Percentiles rank a stretch among this genome's conserved stretches.
Conservation (phyloP, 2,888 invertebrate species). For the Drosophila austrosaltans region DNA sequence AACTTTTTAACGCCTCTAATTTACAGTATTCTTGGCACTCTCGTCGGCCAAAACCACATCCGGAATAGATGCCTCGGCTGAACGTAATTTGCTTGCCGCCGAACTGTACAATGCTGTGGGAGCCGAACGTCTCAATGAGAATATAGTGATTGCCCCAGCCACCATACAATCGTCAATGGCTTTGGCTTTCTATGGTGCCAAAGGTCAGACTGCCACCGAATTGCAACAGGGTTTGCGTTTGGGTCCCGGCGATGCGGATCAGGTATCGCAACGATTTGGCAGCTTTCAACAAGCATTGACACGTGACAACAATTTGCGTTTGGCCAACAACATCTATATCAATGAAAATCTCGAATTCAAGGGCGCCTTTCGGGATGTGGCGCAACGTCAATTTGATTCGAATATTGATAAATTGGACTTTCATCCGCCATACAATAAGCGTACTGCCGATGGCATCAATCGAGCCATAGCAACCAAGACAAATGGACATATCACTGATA, state of each 20-base stretch:
- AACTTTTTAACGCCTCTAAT: slow-evolving; percentile 12
- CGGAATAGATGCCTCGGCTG: slow-evolving; percentile 47
- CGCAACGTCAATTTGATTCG: slow-evolving; percentile 87
- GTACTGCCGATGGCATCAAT: slow-evolving; percentile 88
- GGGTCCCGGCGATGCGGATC: slow-evolving; percentile 69
- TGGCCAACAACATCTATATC: slow-evolving; percentile 90
- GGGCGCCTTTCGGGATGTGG: slow-evolving; percentile 85
- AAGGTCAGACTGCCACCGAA: slow-evolving; percentile 86
- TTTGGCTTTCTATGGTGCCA: slow-evolving; percentile 89
- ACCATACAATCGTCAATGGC: slow-evolving; percentile 89
- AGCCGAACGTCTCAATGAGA: slow-evolving; percentile 85
- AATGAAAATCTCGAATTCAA: slow-evolving; percentile 86
- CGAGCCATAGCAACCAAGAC: slow-evolving; percentile 91
- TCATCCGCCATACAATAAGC: slow-evolving; percentile 83
- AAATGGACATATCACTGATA: slow-evolving; percentile 90
- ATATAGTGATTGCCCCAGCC: slow-evolving; percentile 89
- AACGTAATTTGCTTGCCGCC: slow-evolving; percentile 76
- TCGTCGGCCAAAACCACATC: slow-evolving; percentile 43
- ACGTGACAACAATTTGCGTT: slow-evolving; percentile 82
- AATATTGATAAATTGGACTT: slow-evolving; percentile 88
- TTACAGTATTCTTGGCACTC: slow-evolving; percentile 50
- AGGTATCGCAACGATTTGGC: slow-evolving; percentile 72
- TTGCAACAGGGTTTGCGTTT: slow-evolving; percentile 85
- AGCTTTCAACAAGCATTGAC: slow-evolving; percentile 73
- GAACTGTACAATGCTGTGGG: slow-evolving; percentile 84